Percentiles rank a stretch among this genome's conserved stretches.
phyloP scores from a whole-genome alignment of 2,888 invertebrate genomes.

The Aspidapion aeneum region DNA sequence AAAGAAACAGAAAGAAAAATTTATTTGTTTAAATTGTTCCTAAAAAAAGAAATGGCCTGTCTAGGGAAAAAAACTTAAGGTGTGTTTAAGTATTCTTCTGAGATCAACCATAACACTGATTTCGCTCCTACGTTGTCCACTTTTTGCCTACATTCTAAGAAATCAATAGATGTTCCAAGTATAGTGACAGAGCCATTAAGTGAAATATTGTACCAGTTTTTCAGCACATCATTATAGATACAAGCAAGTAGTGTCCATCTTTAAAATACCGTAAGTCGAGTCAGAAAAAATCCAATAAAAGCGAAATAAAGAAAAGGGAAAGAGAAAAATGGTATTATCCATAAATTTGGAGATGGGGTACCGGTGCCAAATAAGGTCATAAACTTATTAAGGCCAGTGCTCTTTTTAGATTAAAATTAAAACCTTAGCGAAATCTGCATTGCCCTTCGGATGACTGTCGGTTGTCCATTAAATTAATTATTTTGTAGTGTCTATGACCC shows the following conservation, averaged over 20 bases:
- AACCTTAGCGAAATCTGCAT: too few species aligned
- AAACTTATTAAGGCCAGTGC: too few species aligned
- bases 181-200: neutral
- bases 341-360: too few species aligned
- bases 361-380: too few species aligned
- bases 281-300: too few species aligned
- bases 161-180: neutral
- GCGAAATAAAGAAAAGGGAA: too few species aligned
- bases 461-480: too few species aligned
- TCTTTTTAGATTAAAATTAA: too few species aligned
- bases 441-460: too few species aligned
- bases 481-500: too few species aligned
- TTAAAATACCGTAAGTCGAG: neutral
- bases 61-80: neutral
- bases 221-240: neutral
- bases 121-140: neutral
- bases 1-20: neutral
- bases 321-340: too few species aligned
- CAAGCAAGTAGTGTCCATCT: neutral
- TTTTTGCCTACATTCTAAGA: neutral
- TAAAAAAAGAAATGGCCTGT: neutral
- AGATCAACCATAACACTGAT: neutral
- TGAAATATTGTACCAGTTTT: neutral
- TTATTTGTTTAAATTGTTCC: neutral
- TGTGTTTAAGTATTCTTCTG: neutral